phyloP scores from a whole-genome alignment of 1,140 invertebrate species.

The Ips nitidus region DNA sequence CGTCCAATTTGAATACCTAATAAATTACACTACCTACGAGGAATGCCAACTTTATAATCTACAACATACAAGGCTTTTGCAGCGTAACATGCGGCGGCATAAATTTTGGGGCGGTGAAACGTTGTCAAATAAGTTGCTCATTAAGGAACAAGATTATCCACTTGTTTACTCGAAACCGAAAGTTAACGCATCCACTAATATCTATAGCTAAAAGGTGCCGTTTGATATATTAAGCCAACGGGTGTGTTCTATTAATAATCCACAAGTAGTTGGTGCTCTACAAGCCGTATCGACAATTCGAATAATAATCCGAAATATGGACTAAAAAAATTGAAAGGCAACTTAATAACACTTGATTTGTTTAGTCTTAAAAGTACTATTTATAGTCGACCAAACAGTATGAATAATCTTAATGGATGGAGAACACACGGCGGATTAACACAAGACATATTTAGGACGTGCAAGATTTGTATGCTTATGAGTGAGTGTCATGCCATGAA shows the following conservation, averaged over 20 bases:
- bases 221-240: background rate
- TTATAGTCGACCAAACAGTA: background rate
- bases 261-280: too few relatives aligned
- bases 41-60: too few relatives aligned
- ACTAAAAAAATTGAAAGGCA: too few relatives aligned
- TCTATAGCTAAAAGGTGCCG: background rate
- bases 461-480: conserved; percentile 2
- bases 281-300: too few relatives aligned
- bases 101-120: too few relatives aligned
- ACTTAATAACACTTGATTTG: background rate
- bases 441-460: conserved; percentile 3
- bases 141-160: conserved; percentile 4
- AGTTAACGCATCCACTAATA: background rate
- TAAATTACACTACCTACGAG: too few relatives aligned
- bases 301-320: too few relatives aligned
- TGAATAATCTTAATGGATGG: conserved; percentile 4
- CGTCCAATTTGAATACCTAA: too few relatives aligned
- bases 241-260: conserved; percentile 1
- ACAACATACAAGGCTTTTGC: too few relatives aligned
- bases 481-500: background rate
- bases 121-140: background rate
- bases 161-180: background rate
- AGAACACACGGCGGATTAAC: conserved; percentile 1
- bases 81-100: too few relatives aligned
- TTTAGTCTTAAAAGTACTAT: background rate